Evolutionary conservation across 2,888 invertebrate genomes (phyloP), one percentile per base, ranked within the genome.

Genomic region (Julus scanicus): DNA sequence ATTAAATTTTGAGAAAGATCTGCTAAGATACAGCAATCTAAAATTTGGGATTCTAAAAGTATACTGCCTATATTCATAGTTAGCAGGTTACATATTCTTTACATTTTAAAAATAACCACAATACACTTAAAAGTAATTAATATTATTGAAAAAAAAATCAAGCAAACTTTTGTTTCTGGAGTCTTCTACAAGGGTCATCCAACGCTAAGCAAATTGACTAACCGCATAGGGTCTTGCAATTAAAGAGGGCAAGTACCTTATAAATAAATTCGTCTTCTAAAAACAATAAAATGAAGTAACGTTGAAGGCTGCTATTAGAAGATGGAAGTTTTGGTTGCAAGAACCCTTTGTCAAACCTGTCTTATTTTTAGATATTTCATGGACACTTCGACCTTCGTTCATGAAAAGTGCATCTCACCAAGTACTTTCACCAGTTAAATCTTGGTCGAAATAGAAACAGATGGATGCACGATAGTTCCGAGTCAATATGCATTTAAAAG

Each of bases 371-470:
- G 80, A 37, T 11, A 80, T 80, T 80, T 80, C 80, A 80, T 80
- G 80, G 80, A 80, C 80, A 80, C 29, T 39, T 80, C 80, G 80
- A 80, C 80, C 80, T 80, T 80, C 80, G 13, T 80, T 71, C 71
- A 9, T 71, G 29, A 11, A 2, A 80, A 80, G 15, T 80, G 20
- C 80, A 2, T 80, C 80, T 80, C 15, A 29, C 71, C 29, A 80
- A 80, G 80, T 71, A 15, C 13, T 37, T 29, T 13, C 11, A 71
- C 11, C 71, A 37, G 80, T 80, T 37, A 37, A 80, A 80, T 13
- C 37, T 39, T 80, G 80, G 80, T 80, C 13, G 80, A 80, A 80
- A 80, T 53, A 53, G 53, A 53, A 53, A 53, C 53, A 53, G 53
- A 53, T 53, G 53, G 53, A 53, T 53, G 53, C 1, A 29, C 1